These are phyloP conservation scores for Podarcis lilfordi DNA, from an alignment of 2,797 vertebrate genomes.

Conservation along the genomic window DNA sequence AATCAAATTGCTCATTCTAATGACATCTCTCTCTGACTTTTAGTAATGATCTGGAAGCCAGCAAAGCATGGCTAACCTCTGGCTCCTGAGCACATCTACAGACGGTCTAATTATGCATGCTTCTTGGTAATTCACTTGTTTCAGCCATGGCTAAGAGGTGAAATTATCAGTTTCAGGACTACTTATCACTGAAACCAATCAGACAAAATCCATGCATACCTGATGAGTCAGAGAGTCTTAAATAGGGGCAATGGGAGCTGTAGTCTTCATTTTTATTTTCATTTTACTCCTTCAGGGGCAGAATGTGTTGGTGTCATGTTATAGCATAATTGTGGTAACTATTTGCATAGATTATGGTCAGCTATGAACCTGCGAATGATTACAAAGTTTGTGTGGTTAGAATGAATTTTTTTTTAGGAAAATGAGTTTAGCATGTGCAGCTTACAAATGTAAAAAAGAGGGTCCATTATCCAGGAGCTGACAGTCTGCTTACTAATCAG, in stretches of 20 bases:
- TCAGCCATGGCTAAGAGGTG: background rate
- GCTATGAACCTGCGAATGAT: background rate
- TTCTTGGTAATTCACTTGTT: constrained; percentile 25
- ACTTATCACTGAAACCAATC: constrained; percentile 47
- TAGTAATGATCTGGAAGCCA: constrained; percentile 9
- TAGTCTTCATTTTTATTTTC: constrained; percentile 9
- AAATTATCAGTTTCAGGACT: constrained; percentile 20
- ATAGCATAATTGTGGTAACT: constrained; percentile 19
- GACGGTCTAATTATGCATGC: constrained; percentile 13
- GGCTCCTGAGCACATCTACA: constrained; percentile 7
- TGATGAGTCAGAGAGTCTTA: constrained; percentile 4
- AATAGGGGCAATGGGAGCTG: background rate
- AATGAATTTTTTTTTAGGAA: background rate
- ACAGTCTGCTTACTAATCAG: background rate
- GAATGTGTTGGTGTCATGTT: constrained; percentile 6
- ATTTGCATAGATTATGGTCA: constrained; percentile 28
- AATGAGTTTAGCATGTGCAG: background rate
- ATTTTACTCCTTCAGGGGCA: background rate
- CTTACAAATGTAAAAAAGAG: constrained; percentile 2
- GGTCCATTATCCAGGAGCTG: background rate
- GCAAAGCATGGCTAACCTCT: background rate
- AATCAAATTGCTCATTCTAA: background rate
- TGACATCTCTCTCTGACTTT: background rate
- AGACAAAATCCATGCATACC: constrained; percentile 10
- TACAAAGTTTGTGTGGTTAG: background rate